Evolutionary conservation across 2,888 invertebrate species (phyloP).

Genomic region (Conus canariensis): DNA sequence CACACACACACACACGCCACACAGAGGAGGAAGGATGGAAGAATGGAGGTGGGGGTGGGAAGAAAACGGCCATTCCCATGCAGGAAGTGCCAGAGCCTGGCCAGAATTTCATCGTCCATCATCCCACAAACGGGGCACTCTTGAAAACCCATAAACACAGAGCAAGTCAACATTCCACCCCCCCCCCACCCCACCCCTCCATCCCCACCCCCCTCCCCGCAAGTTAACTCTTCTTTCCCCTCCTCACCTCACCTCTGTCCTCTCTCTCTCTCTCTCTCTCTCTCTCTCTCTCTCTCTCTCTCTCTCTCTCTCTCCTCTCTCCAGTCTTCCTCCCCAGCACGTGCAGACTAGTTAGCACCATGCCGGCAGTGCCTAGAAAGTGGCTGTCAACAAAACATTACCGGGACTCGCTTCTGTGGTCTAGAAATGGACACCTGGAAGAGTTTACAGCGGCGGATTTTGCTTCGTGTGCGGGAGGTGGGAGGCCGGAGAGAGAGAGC

Average conservation of each 20-base stretch:
- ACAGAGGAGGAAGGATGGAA: not conserved
- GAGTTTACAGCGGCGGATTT: no score
- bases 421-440: no score
- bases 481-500: no score
- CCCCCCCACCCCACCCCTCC: not conserved
- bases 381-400: no score
- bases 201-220: not conserved
- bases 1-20: not conserved
- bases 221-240: no score
- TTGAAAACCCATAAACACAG: conserved; percentile 5
- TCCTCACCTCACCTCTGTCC: no score
- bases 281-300: not conserved
- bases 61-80: not conserved
- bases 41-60: not conserved
- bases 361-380: no score
- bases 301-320: conserved; percentile 31
- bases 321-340: not conserved
- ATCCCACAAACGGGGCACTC: not conserved
- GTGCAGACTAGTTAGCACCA: no score
- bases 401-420: no score
- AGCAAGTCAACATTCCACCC: not conserved
- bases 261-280: no score
- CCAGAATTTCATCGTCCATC: not conserved
- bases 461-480: no score
- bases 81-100: no score